phyloP scores from a whole-genome alignment of 2,797 vertebrate genomes.

The Myotis myotis region DNA sequence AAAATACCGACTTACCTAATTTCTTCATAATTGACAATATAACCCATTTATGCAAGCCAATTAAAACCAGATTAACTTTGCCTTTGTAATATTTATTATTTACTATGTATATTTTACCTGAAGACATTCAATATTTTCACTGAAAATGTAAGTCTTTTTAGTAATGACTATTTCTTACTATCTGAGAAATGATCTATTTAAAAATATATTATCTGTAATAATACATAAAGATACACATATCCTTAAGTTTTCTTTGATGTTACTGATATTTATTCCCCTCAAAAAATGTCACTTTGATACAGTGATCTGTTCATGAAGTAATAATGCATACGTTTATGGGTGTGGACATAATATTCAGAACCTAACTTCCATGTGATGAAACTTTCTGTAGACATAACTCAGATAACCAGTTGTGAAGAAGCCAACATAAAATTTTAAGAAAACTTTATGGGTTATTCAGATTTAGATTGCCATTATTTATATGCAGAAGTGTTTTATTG shows the following conservation, averaged over 20 bases:
- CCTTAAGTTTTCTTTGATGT: constrained; percentile 49
- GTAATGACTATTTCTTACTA: constrained; percentile 31
- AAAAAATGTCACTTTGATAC: not conserved
- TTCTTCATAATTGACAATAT: constrained; percentile 26
- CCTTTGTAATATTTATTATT: constrained; percentile 47
- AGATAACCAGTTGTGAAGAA: constrained; percentile 22
- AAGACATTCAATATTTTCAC: constrained; percentile 54
- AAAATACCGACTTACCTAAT: constrained; percentile 11
- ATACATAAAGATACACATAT: not conserved
- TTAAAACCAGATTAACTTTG: constrained; percentile 20
- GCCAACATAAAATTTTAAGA: constrained; percentile 17
- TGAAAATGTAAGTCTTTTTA: constrained; percentile 39
- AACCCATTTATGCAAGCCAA: not conserved
- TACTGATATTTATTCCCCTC: not conserved
- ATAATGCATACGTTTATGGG: not conserved
- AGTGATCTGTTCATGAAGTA: not conserved
- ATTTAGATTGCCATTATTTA: not conserved
- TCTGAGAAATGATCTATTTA: constrained; percentile 28
- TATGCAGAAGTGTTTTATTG: constrained; percentile 8
- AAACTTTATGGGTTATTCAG: not conserved
- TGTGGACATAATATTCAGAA: not conserved
- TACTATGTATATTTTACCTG: constrained; percentile 44
- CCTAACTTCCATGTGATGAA: not conserved
- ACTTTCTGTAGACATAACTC: not conserved
- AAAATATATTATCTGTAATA: constrained; percentile 37